Evolutionary conservation across 2,113 vertebrate species (phyloP).

Genomic region (Ramphastos sulfuratus): DNA sequence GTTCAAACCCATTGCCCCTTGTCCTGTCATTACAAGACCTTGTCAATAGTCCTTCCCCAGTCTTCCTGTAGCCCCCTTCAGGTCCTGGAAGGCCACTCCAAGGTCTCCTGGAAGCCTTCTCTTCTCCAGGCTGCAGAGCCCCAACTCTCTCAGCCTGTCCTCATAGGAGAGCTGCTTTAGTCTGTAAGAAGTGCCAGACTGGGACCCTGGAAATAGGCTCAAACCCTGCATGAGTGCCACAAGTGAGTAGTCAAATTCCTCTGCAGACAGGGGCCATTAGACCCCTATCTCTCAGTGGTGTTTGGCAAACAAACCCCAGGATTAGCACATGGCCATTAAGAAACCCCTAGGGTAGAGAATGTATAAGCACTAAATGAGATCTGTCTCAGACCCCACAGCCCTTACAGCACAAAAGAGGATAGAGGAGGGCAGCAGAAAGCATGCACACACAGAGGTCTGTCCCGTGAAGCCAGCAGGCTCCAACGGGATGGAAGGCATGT

Average conservation of each 20-base stretch:
- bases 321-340: neutral
- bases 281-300: neutral
- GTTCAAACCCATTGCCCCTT: too few species aligned
- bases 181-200: neutral
- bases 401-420: neutral
- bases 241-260: neutral
- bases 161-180: neutral
- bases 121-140: too few species aligned
- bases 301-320: neutral
- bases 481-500: slow-evolving; percentile 16
- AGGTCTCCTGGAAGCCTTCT: too few species aligned
- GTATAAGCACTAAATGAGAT: neutral
- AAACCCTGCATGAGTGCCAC: neutral
- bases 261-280: accelerated
- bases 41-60: too few species aligned
- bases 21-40: too few species aligned
- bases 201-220: neutral
- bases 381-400: neutral
- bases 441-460: neutral
- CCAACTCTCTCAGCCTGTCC: too few species aligned
- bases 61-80: too few species aligned
- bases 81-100: too few species aligned
- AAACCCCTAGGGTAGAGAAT: neutral
- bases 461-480: slow-evolving; percentile 33
- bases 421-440: neutral